Base-by-base conservation (phyloP, 2,888 invertebrate genomes). In the Sabatieria punctata region DNA sequence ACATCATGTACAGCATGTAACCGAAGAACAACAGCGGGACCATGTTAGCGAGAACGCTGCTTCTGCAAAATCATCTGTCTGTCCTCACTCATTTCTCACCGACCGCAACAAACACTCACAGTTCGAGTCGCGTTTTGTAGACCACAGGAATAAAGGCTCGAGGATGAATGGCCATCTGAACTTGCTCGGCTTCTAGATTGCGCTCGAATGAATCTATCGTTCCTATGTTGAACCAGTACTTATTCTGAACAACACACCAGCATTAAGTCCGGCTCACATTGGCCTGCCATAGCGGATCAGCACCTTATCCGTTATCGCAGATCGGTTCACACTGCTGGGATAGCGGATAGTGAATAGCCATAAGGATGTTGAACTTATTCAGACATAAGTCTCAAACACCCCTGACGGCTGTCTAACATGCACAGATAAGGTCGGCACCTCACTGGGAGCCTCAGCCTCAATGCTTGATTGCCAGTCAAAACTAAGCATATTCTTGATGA, bases 191-290 rank as follows among this genome's bases (percentile, higher is more conserved):
- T 68, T 95, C 91, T 53, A 97, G 72, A 71, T 93, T 95, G 45
- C 93, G 76, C 69, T 97, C 97, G 67, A 97, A 95, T 1, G 88
- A 85, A 66, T 97, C 95, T 1, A 95, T 88, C 69, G 91, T 91
- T 33, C 97, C 97, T 61, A 97, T 95, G 60, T 86, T 91, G 68
- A 97, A 97, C 89, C 93, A 97, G 40, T 85, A 71, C 1, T 78
- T 74, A 59, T 55, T 53, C 60, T 65, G 49, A 43, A 59, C 48
- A 36, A 46, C 8, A n/a, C n/a, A n/a, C n/a, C n/a, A n/a, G n/a
- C n/a, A n/a, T n/a, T n/a, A n/a, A n/a, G n/a, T 35, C 25, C 45
- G 21, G 19, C 30, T 35, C 15, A 46, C 41, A 35, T 3, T 30
- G 13, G 15, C 27, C 3, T 30, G 47, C 2, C 19, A 26, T 37